Base-by-base conservation (phyloP, 1,140 invertebrate species). In the Cecropterus lyciades region DNA sequence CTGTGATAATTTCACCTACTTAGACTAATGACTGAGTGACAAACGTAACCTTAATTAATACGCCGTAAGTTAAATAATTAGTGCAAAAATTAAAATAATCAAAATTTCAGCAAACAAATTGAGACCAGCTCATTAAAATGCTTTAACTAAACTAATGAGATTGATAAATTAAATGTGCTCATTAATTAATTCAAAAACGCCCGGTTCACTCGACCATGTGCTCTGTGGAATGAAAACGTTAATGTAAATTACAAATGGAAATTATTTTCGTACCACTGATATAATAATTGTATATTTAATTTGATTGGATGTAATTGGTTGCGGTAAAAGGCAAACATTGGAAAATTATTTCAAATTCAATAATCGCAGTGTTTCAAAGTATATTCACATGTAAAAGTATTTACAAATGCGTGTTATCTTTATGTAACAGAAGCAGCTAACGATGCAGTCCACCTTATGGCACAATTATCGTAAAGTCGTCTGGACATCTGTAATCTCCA, bases 191-290 rank as follows among this genome's bases (percentile, higher is more conserved):
- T 0, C 27, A n/a, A 30, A 53, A 62, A 8, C 46, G 15, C n/a
- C 30, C 42, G 37, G 43, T 68, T 83, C 70, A 89, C 75, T 89
- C 87, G 65, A 89, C 85, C 87, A 89, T 89, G 67, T 89, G 87
- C 56, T 89, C 87, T 89, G 87, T 69, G 64, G 79, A 72, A 70
- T 68, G 71, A 71, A 69, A 72, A 62, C 6, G 40, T 43, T 48
- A 62, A 57, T 57, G 33, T 24, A 40, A 33, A 16, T 27, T 11
- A 46, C 10, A 52, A 57, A 63, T 27, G 9, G 8, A 10, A 56
- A 40, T 15, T n/a, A 30, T 20, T 10, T 11, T 11, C 11, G 15
- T 48, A 16, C 9, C 10, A 48, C 16, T 48, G 16, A 53, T n/a
- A n/a, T n/a, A n/a, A n/a, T n/a, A n/a, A n/a, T 33, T 33, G 6